phyloP scores from a whole-genome alignment of 2,113 vertebrate genomes.

The Chloropsis hardwickii region DNA sequence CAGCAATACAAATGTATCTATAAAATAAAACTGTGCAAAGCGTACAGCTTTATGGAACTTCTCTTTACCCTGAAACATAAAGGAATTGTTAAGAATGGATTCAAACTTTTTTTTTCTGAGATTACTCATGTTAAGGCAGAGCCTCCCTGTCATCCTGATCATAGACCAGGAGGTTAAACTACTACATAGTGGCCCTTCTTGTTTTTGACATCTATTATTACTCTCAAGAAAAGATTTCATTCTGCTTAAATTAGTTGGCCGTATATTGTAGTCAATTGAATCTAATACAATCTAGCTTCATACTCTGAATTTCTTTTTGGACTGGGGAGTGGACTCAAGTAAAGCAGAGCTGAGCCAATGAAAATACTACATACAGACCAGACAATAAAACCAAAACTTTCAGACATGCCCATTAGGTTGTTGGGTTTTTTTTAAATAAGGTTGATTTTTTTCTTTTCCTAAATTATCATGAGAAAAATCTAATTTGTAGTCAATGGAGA shows the following conservation, averaged over 20 bases:
- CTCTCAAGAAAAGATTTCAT: not conserved
- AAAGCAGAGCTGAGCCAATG: not conserved
- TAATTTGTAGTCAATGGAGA: not conserved
- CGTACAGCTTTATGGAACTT: conserved; percentile 70
- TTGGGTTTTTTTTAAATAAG: not conserved
- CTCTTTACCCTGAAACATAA: conserved; percentile 72
- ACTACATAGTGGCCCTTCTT: not conserved
- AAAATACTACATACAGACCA: not conserved
- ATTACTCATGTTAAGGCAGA: not conserved
- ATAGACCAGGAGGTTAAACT: not conserved
- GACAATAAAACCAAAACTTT: not conserved
- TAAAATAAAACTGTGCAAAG: conserved; percentile 86
- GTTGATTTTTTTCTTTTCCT: not conserved
- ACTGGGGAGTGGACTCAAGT: not conserved
- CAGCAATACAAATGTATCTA: conserved; percentile 83
- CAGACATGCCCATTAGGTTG: not conserved
- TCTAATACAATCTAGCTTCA: not conserved
- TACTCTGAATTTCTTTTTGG: not conserved
- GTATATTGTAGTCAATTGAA: not conserved
- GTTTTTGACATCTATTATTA: not conserved
- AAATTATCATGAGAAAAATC: not conserved
- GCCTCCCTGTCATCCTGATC: not conserved
- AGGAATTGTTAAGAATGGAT: not conserved
- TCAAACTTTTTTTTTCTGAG: not conserved
- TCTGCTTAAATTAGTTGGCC: not conserved